Evolutionary conservation across 2,113 vertebrate species (phyloP).

Genomic region (Phalacrocorax pelagicus): DNA sequence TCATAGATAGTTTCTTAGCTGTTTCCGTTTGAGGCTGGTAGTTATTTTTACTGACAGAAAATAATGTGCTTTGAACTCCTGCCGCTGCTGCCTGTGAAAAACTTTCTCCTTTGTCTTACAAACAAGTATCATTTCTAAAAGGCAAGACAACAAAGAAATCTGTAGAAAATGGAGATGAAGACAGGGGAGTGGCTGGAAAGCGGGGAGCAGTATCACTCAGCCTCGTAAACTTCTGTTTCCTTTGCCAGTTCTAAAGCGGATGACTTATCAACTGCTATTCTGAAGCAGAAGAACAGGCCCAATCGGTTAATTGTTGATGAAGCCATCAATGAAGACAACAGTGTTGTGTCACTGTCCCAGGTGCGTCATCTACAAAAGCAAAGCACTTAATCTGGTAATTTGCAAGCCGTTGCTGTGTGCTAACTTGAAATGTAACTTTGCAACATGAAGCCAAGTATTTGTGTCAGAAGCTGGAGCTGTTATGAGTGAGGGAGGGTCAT

Average conservation of each 20-base stretch:
- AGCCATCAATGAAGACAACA: constrained; percentile 98
- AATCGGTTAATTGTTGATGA: constrained; percentile 97
- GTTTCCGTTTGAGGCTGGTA: neutral
- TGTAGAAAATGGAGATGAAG: neutral
- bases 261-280: constrained; percentile 93
- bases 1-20: neutral
- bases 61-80: neutral
- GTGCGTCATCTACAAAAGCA: constrained; percentile 55
- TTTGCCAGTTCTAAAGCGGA: constrained; percentile 88
- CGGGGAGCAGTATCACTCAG: neutral
- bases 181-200: neutral
- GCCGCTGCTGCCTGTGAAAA: neutral
- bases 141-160: neutral
- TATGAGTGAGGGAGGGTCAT: no score
- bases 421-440: neutral
- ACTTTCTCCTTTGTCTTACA: neutral
- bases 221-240: neutral
- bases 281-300: constrained; percentile 95
- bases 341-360: constrained; percentile 94
- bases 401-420: neutral
- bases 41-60: neutral
- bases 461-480: neutral
- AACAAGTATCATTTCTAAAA: neutral
- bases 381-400: neutral
- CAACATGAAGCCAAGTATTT: neutral